Evolutionary conservation across 2,888 invertebrate genomes (phyloP).

Genomic region (Ormyrus nitidulus): DNA sequence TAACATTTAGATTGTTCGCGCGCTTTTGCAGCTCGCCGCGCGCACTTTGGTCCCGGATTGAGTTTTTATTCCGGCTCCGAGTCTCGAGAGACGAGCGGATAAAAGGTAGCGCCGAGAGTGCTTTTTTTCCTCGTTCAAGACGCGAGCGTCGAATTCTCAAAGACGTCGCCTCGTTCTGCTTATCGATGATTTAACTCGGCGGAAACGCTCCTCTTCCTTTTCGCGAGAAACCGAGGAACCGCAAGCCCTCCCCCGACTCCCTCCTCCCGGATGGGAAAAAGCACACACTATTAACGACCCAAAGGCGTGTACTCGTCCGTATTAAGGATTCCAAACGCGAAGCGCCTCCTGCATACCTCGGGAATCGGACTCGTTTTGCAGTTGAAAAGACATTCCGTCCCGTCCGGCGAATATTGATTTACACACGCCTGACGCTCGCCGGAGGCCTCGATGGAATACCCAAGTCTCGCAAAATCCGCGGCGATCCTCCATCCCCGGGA

Average conservation of each 20-base stretch:
- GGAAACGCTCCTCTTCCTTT: neutral
- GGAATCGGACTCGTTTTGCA: constrained; percentile 32
- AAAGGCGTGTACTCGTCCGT: neutral
- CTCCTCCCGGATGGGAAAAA: neutral
- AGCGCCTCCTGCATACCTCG: neutral
- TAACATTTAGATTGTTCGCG: constrained; percentile 73
- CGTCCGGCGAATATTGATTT: neutral
- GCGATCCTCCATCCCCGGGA: constrained; percentile 5
- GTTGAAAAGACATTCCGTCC: constrained; percentile 31
- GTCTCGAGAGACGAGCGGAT: neutral
- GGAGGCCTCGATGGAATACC: neutral
- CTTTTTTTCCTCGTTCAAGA: constrained; percentile 1
- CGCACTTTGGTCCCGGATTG: too few species aligned
- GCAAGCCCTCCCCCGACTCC: constrained; percentile 10
- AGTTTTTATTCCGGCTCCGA: too few species aligned
- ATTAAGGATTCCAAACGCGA: constrained; percentile 35
- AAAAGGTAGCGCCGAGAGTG: neutral
- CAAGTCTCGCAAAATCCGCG: neutral
- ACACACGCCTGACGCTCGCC: neutral
- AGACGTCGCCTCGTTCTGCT: constrained; percentile 12
- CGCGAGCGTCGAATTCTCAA: neutral
- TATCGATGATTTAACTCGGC: constrained; percentile 27
- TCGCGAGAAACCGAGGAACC: constrained; percentile 21
- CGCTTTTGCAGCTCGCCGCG: too few species aligned
- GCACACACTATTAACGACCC: neutral